phyloP scores from a whole-genome alignment of 2,797 vertebrate genomes.

The Periophthalmus magnuspinnatus region DNA sequence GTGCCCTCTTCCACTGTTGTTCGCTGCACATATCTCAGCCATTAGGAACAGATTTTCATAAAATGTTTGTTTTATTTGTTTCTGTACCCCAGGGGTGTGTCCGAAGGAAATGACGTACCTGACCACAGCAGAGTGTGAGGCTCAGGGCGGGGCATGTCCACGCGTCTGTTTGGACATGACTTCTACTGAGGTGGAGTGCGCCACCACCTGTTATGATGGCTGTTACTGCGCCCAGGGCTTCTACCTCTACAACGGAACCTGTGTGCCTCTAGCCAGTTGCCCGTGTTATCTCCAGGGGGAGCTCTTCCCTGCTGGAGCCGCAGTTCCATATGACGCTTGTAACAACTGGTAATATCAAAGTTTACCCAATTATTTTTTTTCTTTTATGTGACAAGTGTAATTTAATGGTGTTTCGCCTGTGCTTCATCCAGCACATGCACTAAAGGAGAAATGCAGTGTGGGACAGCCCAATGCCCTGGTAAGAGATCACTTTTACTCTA shows the following conservation, averaged over 20 bases:
- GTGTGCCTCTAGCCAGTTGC: conserved; percentile 74
- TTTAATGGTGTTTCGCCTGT: neutral
- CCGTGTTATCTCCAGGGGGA: conserved; percentile 81
- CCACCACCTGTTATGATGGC: conserved; percentile 78
- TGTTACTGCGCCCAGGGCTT: conserved; percentile 82
- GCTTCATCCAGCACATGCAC: conserved; percentile 77
- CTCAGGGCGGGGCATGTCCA: conserved; percentile 77
- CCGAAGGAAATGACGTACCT: conserved; percentile 77
- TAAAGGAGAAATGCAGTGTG: conserved; percentile 83
- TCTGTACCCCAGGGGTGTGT: conserved; percentile 73
- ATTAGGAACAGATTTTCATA: no score
- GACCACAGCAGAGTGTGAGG: conserved; percentile 75
- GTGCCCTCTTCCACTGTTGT: no score
- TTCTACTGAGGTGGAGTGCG: conserved; percentile 78
- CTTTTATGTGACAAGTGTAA: neutral
- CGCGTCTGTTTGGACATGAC: conserved; percentile 83
- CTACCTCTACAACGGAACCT: conserved; percentile 82
- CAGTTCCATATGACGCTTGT: conserved; percentile 72
- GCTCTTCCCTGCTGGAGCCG: conserved; percentile 60
- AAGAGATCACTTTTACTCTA: conserved; percentile 11
- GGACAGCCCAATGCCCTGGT: conserved; percentile 81
- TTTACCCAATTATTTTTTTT: no score
- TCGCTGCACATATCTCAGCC: no score
- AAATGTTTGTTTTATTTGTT: no score
- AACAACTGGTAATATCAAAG: conserved; percentile 84